Evolutionary conservation across 2,888 invertebrate genomes (phyloP), one percentile per base, ranked within the genome.

Genomic region (Spisula subtruncata): DNA sequence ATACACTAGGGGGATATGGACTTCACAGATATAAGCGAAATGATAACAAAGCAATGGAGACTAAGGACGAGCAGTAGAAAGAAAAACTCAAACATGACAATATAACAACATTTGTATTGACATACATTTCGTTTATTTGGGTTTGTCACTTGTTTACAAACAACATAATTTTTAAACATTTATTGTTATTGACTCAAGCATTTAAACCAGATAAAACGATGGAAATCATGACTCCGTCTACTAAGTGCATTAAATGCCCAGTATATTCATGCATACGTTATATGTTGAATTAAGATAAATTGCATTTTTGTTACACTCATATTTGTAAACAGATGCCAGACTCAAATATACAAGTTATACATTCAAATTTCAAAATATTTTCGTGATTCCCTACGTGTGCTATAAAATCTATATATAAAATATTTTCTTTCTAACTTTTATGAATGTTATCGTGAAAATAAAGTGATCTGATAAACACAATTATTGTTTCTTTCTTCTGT

Each of bases 11-110:
- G 0, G 88, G 88, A 2, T 87, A 86, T 29, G 75, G 87, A 60
- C 35, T 92, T 54, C 90, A 90, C 51, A 71, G 92, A 82, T 89
- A 48, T 46, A 90, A 88, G 35, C 66, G 92, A 60, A 92, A 90
- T 71, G 86, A 87, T 51, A 86, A 66, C 12, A 83, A n/a, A 5
- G 46, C 32, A 20, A 48, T 12, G 10, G 32, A 66, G 60, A 35
- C 14, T 29, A 75, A 85, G 18, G n/a, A 18, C 29, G 82, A 82
- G 4, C 14, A 29, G 10, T 51, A 81, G 25, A n/a, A 0, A 41
- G n/a, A n/a, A n/a, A n/a, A n/a, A n/a, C n/a, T n/a, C 46, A 35
- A 16, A 32, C 8, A 60, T 16, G 12, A 51, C 12, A n/a, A n/a
- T 51, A 51, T 16, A 51, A 66, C 20, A 25, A 25, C 60, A 66